Evolutionary conservation across 2,888 invertebrate genomes (phyloP).

Genomic region (Pachydiplax longipennis): DNA sequence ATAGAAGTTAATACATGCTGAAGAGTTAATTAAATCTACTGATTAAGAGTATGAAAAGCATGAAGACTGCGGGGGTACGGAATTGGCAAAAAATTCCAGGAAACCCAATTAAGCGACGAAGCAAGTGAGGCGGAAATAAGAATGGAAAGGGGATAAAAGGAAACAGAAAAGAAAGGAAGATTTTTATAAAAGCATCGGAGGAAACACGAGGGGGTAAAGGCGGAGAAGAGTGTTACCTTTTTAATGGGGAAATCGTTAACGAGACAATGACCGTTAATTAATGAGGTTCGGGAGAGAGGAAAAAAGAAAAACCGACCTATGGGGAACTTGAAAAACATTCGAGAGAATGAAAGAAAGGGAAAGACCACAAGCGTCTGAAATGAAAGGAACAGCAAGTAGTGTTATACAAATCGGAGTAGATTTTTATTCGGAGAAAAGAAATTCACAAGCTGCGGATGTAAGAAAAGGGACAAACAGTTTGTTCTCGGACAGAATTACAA

Average conservation of each 20-base stretch:
- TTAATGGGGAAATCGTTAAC: constrained; percentile 17
- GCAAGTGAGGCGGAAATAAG: constrained; percentile 27
- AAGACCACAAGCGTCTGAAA: background rate
- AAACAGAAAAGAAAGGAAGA: background rate
- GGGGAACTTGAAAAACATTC: background rate
- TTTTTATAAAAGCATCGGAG: background rate
- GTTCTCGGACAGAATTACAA: no score
- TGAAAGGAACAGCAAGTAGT: background rate
- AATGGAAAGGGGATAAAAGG: background rate
- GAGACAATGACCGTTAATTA: constrained; percentile 38
- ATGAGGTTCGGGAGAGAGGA: background rate
- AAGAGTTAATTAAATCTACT: constrained; percentile 15
- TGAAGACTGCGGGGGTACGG: background rate
- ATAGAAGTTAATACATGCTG: background rate
- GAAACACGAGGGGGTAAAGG: background rate
- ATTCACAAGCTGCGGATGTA: background rate
- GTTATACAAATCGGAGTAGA: background rate
- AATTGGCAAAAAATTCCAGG: background rate
- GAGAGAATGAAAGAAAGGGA: background rate
- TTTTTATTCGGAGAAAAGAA: background rate
- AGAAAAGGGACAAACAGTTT: no score
- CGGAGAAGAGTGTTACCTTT: background rate
- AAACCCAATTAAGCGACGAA: constrained; percentile 9
- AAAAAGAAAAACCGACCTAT: background rate
- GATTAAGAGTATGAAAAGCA: background rate